Evolutionary conservation across 2,113 vertebrate genomes (phyloP).

Genomic region (Girardinichthys multiradiatus): DNA sequence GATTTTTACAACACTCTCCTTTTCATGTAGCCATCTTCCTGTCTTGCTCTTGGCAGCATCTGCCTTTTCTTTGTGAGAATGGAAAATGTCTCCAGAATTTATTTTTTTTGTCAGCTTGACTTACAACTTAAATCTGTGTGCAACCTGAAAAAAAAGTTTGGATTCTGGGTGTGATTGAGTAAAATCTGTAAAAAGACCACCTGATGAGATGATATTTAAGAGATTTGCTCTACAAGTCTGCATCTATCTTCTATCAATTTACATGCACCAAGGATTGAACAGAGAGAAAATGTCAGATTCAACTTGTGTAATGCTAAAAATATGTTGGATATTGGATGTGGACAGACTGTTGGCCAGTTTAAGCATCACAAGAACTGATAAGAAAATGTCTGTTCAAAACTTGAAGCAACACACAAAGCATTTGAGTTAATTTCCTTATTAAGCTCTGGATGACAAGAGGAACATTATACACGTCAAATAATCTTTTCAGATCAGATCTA

Average conservation of each 20-base stretch:
- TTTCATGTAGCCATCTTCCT: conserved; percentile 34
- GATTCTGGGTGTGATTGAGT: not conserved
- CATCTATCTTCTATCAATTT: conserved; percentile 4
- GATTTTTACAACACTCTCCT: conserved; percentile 43
- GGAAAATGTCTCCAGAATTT: not conserved
- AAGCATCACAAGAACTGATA: conserved; percentile 2
- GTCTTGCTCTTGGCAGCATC: conserved; percentile 7
- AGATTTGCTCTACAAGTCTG: not conserved
- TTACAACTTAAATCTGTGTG: conserved; percentile 1
- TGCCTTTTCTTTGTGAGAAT: conserved; percentile 5
- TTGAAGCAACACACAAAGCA: not conserved
- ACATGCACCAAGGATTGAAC: conserved; percentile 3
- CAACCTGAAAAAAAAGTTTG: not conserved
- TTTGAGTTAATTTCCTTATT: not conserved
- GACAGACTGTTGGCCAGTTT: conserved; percentile 10
- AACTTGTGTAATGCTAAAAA: not conserved
- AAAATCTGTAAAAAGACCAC: conserved; percentile 13
- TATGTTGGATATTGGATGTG: conserved; percentile 10
- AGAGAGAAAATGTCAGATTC: conserved; percentile 19
- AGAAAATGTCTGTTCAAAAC: not conserved
- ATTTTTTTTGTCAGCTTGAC: not conserved
- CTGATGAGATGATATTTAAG: not conserved
- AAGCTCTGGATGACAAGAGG: not conserved
- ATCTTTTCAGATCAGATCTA: not conserved
- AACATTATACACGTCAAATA: not conserved